phyloP scores from a whole-genome alignment of 2,113 vertebrate species.

The Carassius carassius region DNA sequence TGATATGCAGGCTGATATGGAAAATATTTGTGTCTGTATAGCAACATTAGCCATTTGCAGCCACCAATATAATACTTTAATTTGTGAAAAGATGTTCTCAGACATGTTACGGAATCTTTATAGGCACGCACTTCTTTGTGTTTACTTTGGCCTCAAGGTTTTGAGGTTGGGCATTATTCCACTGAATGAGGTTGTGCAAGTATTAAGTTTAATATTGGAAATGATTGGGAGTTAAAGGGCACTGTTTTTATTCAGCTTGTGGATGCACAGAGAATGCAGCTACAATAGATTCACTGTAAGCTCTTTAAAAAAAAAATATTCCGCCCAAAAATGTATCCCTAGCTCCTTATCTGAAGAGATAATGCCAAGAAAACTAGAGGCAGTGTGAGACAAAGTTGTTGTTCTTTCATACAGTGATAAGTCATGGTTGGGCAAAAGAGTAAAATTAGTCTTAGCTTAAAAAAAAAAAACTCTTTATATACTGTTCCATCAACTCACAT shows the following conservation, averaged over 20 bases:
- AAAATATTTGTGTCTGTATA: neutral
- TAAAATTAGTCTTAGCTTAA: neutral
- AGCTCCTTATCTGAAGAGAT: constrained; percentile 43
- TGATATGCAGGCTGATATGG: neutral
- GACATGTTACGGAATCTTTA: neutral
- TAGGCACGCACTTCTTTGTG: neutral
- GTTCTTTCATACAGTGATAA: constrained; percentile 61
- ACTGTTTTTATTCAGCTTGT: constrained; percentile 15
- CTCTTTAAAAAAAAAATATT: constrained; percentile 18
- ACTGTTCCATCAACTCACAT: constrained; percentile 74
- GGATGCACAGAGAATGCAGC: neutral
- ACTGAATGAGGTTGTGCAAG: neutral
- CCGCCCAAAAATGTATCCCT: neutral
- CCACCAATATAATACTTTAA: neutral
- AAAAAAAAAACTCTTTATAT: too few species aligned
- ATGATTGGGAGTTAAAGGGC: neutral
- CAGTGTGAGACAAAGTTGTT: constrained; percentile 54
- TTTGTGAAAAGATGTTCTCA: neutral
- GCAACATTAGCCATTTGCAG: neutral
- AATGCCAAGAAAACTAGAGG: constrained; percentile 8
- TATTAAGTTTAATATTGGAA: constrained; percentile 25
- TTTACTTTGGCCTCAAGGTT: neutral
- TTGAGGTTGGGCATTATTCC: neutral
- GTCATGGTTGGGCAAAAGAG: constrained; percentile 42
- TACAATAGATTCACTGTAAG: constrained; percentile 31